Evolutionary conservation across 2,888 invertebrate genomes (phyloP), one percentile per base, ranked within the genome.

Genomic region (Limenitis camilla): DNA sequence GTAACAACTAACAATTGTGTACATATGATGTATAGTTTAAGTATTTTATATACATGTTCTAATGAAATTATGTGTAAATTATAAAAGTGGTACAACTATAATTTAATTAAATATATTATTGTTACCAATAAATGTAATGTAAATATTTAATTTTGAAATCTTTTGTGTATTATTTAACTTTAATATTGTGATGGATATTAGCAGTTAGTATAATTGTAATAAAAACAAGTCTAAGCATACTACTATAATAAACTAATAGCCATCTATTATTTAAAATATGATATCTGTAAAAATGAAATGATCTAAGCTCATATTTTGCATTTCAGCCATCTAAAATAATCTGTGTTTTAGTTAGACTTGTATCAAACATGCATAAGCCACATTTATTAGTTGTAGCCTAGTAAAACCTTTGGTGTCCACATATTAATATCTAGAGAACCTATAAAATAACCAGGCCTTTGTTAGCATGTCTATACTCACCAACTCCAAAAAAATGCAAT

Each of bases 401-500:
- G 9, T 35, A 30, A 32, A 19, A 27, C 11, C 32, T 10, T 19
- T 19, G 30, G 7, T 28, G 8, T 45, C 45, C 6, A 36, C 1
- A 33, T 11, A 33, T 40, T 35, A 28, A 6, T 33, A 19, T 33
- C 44, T 43, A 38, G 31, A 45, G 11, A 39, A 51, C 44, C 45
- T 44, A 46, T 35, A 30, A 30, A 42, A 8, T 8, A 10, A 19
- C 33, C 40, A 47, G 41, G 36, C 28, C 28, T 52, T 39, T 38
- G 35, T 52, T 48, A 51, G 43, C 40, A 35, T 38, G n/a, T n/a
- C n/a, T 9, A 44, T 52, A 55, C 52, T 55, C 52, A 49, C 53
- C 53, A 46, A 39, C n/a, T 59, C 60, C 52, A 53, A 30, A 19
- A 53, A 30, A 19, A 46, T 55, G 55, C 52, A 47, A 55, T 55